Conservation (phyloP, 2,113 vertebrate species). For the Laticauda colubrina region DNA sequence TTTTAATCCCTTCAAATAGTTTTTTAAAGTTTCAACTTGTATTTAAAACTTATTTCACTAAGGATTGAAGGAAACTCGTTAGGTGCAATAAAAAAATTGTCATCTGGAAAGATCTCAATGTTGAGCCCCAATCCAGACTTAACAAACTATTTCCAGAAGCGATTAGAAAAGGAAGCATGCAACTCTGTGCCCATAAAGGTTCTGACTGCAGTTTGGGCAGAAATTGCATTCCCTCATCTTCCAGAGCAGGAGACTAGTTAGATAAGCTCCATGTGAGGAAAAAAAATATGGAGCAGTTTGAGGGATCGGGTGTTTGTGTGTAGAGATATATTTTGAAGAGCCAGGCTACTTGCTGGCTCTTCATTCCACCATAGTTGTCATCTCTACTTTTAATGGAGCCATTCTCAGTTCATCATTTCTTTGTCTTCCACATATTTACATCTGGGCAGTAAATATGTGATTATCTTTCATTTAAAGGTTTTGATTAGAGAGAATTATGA, state of each 20-base stretch:
- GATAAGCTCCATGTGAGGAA: not conserved
- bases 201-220: not conserved
- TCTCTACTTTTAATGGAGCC: not conserved
- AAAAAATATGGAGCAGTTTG: not conserved
- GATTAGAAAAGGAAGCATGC: not conserved
- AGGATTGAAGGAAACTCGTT: not conserved
- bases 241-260: not conserved
- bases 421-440: not conserved
- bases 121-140: not conserved
- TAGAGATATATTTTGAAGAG: not conserved
- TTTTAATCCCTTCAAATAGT: not conserved
- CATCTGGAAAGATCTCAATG: not conserved
- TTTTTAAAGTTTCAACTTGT: not conserved
- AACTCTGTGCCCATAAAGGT: not conserved
- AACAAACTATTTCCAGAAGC: not conserved
- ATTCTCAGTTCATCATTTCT: not conserved
- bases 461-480: not conserved
- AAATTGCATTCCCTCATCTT: not conserved
- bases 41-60: not conserved
- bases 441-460: not conserved
- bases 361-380: not conserved
- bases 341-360: not conserved
- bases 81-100: not conserved
- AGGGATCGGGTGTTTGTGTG: not conserved
- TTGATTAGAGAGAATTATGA: conserved; percentile 8